Evolutionary conservation across 2,113 vertebrate species (phyloP).

Genomic region (Ranitomeya variabilis): DNA sequence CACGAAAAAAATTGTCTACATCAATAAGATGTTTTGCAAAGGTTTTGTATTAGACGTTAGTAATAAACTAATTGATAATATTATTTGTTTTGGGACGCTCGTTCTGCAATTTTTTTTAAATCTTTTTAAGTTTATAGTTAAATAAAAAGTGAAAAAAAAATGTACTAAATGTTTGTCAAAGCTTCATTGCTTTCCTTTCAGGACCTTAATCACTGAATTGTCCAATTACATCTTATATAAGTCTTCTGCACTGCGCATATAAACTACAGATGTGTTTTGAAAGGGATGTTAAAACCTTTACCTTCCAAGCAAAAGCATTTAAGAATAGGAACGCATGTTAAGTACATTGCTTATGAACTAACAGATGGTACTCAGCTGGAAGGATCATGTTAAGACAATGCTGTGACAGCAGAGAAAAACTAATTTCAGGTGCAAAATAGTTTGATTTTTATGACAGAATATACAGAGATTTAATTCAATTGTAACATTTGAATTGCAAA

Average conservation of each 20-base stretch:
- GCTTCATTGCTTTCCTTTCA: neutral
- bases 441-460: neutral
- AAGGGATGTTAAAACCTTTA: neutral
- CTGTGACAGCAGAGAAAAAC: neutral
- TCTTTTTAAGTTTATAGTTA: too few relatives aligned
- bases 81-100: neutral
- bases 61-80: neutral
- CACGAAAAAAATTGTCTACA: too few relatives aligned
- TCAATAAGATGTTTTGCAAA: too few relatives aligned
- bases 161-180: neutral
- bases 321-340: constrained; percentile 2
- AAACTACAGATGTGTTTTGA: neutral
- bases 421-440: neutral
- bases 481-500: neutral
- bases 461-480: neutral
- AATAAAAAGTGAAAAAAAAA: too few relatives aligned
- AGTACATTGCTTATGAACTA: constrained; percentile 18
- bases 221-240: neutral
- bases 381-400: neutral
- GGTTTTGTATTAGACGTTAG: neutral
- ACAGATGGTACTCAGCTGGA: constrained; percentile 19
- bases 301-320: neutral
- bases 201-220: neutral
- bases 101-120: too few relatives aligned
- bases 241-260: neutral